Conservation (phyloP, 2,113 vertebrate genomes). For the Tapirus terrestris region DNA sequence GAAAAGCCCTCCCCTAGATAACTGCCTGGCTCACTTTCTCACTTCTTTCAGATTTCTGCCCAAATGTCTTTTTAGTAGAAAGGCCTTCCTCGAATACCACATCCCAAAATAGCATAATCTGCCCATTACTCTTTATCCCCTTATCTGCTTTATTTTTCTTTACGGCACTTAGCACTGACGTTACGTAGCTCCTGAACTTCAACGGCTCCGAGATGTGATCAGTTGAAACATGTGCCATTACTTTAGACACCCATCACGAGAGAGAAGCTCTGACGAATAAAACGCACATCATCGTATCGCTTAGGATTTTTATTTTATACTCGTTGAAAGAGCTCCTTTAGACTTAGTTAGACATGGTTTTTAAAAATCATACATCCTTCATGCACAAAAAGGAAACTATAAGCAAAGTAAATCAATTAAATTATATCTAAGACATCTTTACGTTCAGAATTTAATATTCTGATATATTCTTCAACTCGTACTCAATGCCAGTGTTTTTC, state of each 20-base stretch:
- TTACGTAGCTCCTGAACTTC: conserved; percentile 44
- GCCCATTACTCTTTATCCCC: neutral
- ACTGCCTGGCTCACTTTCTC: neutral
- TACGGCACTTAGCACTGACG: conserved; percentile 30
- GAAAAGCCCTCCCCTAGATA: neutral
- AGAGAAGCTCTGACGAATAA: conserved; percentile 41
- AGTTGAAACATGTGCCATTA: conserved; percentile 34
- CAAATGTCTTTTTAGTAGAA: neutral
- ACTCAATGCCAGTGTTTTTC: conserved; percentile 7
- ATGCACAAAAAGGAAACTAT: neutral
- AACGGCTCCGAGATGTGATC: conserved; percentile 39
- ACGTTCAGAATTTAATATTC: conserved; percentile 52
- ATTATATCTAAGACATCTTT: conserved; percentile 27
- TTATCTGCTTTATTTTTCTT: conserved; percentile 56
- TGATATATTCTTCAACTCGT: conserved; percentile 6
- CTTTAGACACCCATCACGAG: conserved; percentile 11
- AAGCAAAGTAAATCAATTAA: conserved; percentile 54
- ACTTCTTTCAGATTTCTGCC: conserved; percentile 15
- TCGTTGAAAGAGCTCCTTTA: neutral
- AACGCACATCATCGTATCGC: conserved; percentile 30
- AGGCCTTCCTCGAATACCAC: conserved; percentile 23
- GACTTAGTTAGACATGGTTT: neutral
- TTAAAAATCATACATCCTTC: neutral
- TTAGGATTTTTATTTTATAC: conserved; percentile 60
- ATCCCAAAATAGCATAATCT: conserved; percentile 12